Evolutionary conservation across 2,797 vertebrate species (phyloP), one percentile per base, ranked within the genome.

Genomic region (Etheostoma perlongum): DNA sequence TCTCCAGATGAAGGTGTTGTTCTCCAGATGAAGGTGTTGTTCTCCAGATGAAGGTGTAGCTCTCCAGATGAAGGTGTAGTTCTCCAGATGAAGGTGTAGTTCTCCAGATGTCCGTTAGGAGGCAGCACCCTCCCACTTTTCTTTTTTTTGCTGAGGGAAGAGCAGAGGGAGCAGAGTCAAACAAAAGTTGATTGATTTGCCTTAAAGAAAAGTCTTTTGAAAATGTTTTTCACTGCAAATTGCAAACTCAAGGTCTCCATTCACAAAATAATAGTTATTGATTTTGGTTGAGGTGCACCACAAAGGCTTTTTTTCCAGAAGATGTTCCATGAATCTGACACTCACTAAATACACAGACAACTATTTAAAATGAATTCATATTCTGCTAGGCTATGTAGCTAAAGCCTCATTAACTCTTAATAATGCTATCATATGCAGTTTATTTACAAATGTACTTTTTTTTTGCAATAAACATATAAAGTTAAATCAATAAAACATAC

Each of bases 101-200:
- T 67, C 44, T 44, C 11, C 12, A 62, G 2, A 1, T n/a, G 14
- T 62, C 91, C 92, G 87, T 46, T 55, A 53, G 90, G 84, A 71
- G 87, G 89, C 89, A 90, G 86, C 88, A 86, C 19, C 84, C 57
- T 60, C 57, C 27, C 57, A 66, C 14, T 59, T 70, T 67, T 21
- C 21, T 4, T 9, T 10, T 9, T 7, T n/a, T 36, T 25, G 49
- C 25, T 19, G 11, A 44, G 33, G 18, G 19, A 10, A 19, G 52
- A 6, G 51, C 23, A 46, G 13, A 11, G 42, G 36, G 47, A 2
- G 7, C 46, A 71, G 40, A 58, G 27, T 40, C 46, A 51, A 23
- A 47, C 51, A 59, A 60, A 52, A 19, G 52, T 23, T 53, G 10
- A 64, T 54, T 69, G 55, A 25, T 61, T 67, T 55, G 10, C 21